These are phyloP conservation scores for Dusona sp. DNA, from an alignment of 2,888 invertebrate species.

Conservation along the genomic window DNA sequence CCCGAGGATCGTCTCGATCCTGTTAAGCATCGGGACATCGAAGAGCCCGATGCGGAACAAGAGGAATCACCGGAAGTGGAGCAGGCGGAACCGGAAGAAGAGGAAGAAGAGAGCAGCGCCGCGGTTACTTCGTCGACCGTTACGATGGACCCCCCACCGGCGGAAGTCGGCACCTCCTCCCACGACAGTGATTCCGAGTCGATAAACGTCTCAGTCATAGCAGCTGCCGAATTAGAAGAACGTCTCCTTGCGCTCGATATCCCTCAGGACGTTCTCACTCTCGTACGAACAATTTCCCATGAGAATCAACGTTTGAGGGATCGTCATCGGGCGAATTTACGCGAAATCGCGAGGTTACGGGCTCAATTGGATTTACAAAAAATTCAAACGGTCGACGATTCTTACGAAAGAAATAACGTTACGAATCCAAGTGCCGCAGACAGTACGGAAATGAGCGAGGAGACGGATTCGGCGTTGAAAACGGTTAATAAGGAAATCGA, in stretches of 20 bases:
- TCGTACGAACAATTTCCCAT: slow-evolving; percentile 74
- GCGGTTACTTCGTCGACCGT: slow-evolving; percentile 82
- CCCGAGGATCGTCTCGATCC: slow-evolving; percentile 33
- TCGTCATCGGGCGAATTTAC: slow-evolving; percentile 75
- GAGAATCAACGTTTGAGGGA: slow-evolving; percentile 72
- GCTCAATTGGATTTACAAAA: slow-evolving; percentile 76
- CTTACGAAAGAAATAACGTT: slow-evolving; percentile 45
- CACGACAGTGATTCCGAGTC: slow-evolving; percentile 75
- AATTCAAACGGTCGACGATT: slow-evolving; percentile 49
- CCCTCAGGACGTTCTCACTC: slow-evolving; percentile 77
- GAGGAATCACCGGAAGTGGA: slow-evolving; percentile 29
- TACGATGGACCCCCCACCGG: slow-evolving; percentile 75
- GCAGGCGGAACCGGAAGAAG: slow-evolving; percentile 62
- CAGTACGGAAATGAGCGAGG: slow-evolving; percentile 79
- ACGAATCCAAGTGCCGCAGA: slow-evolving; percentile 79
- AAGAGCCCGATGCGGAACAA: slow-evolving; percentile 25
- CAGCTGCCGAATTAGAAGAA: slow-evolving; percentile 76
- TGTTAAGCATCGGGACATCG: background rate
- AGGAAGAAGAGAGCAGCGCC: slow-evolving; percentile 80
- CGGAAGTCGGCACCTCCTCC: slow-evolving; percentile 76
- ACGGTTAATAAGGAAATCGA: slow-evolving; percentile 76
- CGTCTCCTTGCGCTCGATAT: slow-evolving; percentile 76
- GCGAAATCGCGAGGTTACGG: slow-evolving; percentile 79
- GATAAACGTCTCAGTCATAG: slow-evolving; percentile 53
- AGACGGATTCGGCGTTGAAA: slow-evolving; percentile 70